Conservation (phyloP, 2,888 invertebrate species). For the Dendrolimus pini region DNA sequence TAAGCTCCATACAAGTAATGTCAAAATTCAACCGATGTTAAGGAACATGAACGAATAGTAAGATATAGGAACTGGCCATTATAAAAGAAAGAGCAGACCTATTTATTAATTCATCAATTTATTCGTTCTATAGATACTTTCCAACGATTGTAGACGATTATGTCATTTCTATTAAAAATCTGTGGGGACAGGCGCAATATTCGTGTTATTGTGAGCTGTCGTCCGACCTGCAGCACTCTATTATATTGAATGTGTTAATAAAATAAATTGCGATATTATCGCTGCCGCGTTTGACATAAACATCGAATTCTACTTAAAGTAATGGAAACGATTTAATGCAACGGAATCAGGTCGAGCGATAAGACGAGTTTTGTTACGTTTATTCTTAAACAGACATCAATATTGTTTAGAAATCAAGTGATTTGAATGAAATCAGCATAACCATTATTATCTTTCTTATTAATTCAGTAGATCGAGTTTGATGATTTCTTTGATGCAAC, state of each 20-base stretch:
- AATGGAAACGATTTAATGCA: constrained; percentile 70
- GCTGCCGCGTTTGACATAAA: constrained; percentile 64
- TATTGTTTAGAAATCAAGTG: constrained; percentile 4
- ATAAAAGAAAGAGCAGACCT: too few species aligned
- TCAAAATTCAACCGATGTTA: too few species aligned
- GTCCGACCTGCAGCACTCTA: constrained; percentile 35
- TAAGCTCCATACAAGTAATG: too few species aligned
- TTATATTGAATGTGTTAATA: constrained; percentile 61
- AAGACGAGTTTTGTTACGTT: constrained; percentile 37
- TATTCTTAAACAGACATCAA: constrained; percentile 32
- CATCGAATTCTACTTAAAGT: constrained; percentile 74
- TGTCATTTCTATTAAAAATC: background rate
- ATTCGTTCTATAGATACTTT: background rate
- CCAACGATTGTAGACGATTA: background rate
- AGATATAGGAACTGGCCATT: too few species aligned
- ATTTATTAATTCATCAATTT: too few species aligned
- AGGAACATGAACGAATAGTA: too few species aligned
- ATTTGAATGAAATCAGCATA: background rate
- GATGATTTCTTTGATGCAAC: too few species aligned
- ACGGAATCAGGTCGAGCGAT: constrained; percentile 52
- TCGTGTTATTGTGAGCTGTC: constrained; percentile 13
- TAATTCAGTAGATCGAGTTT: background rate
- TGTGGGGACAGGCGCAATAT: constrained; percentile 6
- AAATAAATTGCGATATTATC: constrained; percentile 72
- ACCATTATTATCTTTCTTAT: background rate